These are phyloP conservation scores for Pemphredon lugubris DNA, from an alignment of 2,888 invertebrate species.

Conservation along the genomic window DNA sequence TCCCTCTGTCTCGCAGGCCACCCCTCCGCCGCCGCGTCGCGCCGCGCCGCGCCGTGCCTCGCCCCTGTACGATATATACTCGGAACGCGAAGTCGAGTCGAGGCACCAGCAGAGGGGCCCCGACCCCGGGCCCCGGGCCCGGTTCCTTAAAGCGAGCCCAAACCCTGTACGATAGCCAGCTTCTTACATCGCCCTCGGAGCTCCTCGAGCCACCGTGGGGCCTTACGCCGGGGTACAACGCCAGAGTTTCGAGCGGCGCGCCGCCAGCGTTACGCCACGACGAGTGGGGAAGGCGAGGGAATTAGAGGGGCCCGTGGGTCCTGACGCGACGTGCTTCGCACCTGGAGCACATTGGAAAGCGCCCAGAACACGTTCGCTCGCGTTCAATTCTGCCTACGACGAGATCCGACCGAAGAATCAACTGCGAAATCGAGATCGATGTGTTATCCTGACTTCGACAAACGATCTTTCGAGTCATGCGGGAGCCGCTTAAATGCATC, in stretches of 20 bases:
- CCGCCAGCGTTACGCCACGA: too few species aligned
- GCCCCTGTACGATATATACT: conserved; percentile 32
- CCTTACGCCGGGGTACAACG: conserved; percentile 17
- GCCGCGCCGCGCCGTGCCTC: conserved; percentile 13
- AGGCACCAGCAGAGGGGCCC: conserved; percentile 46
- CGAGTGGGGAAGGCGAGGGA: conserved; percentile 23
- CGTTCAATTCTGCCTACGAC: conserved; percentile 42
- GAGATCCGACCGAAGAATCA: conserved; percentile 11
- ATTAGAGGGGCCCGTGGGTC: conserved; percentile 28
- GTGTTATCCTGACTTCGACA: background rate
- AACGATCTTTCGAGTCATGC: too few species aligned
- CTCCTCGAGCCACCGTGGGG: conserved; percentile 44
- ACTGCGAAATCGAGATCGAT: background rate
- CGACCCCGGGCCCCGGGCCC: too few species aligned
- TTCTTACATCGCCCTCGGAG: conserved; percentile 25
- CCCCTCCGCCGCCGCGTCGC: too few species aligned
- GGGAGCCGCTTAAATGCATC: too few species aligned
- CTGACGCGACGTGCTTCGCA: conserved; percentile 55
- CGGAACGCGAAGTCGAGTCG: conserved; percentile 50
- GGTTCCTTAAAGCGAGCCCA: conserved; percentile 61
- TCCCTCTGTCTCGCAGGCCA: background rate
- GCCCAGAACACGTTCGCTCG: conserved; percentile 45
- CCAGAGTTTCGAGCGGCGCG: conserved; percentile 10
- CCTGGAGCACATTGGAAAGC: conserved; percentile 56
- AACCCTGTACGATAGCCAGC: conserved; percentile 12